Conservation (phyloP, 1,140 invertebrate genomes). For the Pseudomyrmex cubaensis region DNA sequence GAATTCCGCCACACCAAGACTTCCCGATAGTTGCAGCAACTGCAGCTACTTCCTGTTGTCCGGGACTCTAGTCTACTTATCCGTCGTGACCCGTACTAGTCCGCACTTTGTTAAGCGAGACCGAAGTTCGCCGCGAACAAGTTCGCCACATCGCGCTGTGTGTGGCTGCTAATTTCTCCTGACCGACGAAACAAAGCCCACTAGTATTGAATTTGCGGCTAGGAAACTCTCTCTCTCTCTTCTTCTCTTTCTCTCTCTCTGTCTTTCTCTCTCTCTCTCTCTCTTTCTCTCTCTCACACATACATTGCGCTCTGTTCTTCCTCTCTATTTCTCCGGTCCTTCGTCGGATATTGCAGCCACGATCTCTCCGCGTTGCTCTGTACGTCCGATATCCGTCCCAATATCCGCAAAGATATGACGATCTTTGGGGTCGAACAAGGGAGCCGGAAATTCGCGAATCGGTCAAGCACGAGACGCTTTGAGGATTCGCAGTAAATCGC, state of each 20-base stretch:
- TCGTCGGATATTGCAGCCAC: slow-evolving; percentile 46
- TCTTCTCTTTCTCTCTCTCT: slow-evolving; percentile 6
- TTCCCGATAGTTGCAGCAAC: slow-evolving; percentile 38
- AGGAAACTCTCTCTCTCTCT: background rate
- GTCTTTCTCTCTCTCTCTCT: background rate
- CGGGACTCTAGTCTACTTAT: slow-evolving; percentile 34
- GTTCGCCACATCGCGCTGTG: slow-evolving; percentile 35
- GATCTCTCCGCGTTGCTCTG: slow-evolving; percentile 32
- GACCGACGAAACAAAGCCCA: slow-evolving; percentile 46
- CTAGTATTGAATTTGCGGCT: slow-evolving; percentile 35
- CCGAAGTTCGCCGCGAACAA: slow-evolving; percentile 44
- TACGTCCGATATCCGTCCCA: slow-evolving; percentile 55
- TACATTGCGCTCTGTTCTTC: background rate
- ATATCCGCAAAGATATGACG: slow-evolving; percentile 45
- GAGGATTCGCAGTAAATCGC: slow-evolving; percentile 32
- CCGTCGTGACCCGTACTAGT: slow-evolving; percentile 30
- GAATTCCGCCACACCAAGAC: slow-evolving; percentile 20
- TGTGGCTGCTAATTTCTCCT: slow-evolving; percentile 52
- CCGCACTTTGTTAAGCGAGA: slow-evolving; percentile 51
- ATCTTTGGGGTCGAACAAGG: slow-evolving; percentile 39
- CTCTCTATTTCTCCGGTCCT: slow-evolving; percentile 29
- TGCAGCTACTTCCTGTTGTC: slow-evolving; percentile 34
- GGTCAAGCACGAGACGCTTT: slow-evolving; percentile 39
- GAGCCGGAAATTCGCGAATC: slow-evolving; percentile 56
- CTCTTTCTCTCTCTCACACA: too few relatives aligned